Evolutionary conservation across 2,113 vertebrate genomes (phyloP).

Genomic region (Pollimyrus isidori): DNA sequence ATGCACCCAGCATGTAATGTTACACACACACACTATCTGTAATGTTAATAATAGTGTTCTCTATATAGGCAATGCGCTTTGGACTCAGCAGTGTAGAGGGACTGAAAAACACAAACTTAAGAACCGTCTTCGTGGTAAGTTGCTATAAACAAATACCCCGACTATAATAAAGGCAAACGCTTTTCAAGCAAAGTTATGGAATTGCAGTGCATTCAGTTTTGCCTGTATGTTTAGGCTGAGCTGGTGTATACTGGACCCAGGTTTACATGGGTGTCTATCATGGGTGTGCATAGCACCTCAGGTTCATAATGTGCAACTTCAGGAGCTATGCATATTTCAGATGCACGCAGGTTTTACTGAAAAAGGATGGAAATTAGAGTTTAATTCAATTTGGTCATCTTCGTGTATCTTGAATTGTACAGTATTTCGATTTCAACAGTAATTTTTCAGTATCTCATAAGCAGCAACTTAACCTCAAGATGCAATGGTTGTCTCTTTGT

Average conservation of each 20-base stretch:
- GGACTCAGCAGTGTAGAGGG: slow-evolving; percentile 36
- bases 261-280: not conserved
- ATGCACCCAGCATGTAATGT: not conserved
- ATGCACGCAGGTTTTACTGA: not conserved
- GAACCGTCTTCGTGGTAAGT: slow-evolving; percentile 50
- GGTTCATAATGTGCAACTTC: not conserved
- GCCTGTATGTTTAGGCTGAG: not conserved
- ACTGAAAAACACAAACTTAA: slow-evolving; percentile 42
- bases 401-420: not conserved
- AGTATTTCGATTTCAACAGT: not conserved
- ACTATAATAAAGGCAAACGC: not conserved
- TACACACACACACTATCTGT: not conserved
- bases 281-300: not conserved
- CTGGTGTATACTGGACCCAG: not conserved
- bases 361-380: not conserved
- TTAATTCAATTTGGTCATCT: not conserved
- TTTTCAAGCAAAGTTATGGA: not conserved
- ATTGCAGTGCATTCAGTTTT: not conserved
- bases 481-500: not conserved
- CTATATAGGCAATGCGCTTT: slow-evolving; percentile 46
- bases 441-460: not conserved
- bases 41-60: not conserved
- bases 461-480: not conserved
- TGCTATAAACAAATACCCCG: not conserved
- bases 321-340: not conserved